Evolutionary conservation across 2,888 invertebrate genomes (phyloP), one percentile per base, ranked within the genome.

Genomic region (Hirtodrosophila alboralis): DNA sequence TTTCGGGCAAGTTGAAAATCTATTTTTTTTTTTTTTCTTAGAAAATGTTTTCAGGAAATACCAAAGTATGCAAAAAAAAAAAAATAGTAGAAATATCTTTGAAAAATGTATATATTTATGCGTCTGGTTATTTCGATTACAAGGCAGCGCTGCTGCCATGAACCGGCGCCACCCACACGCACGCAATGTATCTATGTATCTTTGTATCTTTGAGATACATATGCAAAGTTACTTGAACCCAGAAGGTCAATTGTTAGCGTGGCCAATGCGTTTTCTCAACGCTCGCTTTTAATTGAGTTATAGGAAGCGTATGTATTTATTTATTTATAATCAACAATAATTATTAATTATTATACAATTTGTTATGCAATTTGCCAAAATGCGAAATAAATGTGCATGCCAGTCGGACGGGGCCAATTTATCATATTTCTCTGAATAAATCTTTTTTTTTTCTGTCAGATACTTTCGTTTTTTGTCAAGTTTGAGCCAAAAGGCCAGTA

Each of bases 1-100:
- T 47, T 41, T 14, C 34, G 53, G 31, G 33, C 41, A n/a, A n/a
- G n/a, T n/a, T 26, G 21, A 38, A 63, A 59, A 59, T 51, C 37
- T 64, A 69, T 66, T n/a, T n/a, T n/a, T n/a, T n/a, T n/a, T n/a
- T n/a, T n/a, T n/a, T n/a, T n/a, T n/a, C n/a, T n/a, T 21, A 5
- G 23, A 23, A 23, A 60, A 70, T 72, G 47, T 66, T 79, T 84
- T 75, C 83, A 58, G 79, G 85, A 83, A 83, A 84, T 62, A 54
- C 53, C 31, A 51, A 75, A 78, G 57, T 56, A 44, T 56, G 37
- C 60, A 41, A 66, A 71, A 59, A 37, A 51, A 53, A 43, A 30
- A 47, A 40, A 47, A 51, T 28, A 37, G 37, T 45, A 31, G 43
- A 31, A n/a, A 21, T 44, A 9, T 51, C n/a, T 49, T 28, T 21